These are phyloP conservation scores for Patagioenas fasciata DNA, from an alignment of 2,113 vertebrate species.

Conservation along the genomic window DNA sequence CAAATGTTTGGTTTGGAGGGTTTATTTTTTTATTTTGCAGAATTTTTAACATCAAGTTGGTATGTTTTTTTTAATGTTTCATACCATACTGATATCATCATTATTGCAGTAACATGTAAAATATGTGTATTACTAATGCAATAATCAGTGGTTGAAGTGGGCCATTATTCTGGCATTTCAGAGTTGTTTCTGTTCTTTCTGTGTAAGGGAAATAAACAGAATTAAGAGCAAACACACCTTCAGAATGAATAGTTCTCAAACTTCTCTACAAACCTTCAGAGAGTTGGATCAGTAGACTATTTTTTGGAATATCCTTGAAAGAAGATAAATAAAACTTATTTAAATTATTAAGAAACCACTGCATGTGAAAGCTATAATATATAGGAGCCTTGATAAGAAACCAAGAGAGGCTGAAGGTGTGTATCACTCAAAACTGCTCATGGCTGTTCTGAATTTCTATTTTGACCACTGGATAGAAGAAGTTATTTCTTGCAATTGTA, in stretches of 20 bases:
- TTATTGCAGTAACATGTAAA: not conserved
- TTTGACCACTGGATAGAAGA: not conserved
- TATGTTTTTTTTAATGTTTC: not conserved
- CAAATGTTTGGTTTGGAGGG: not conserved
- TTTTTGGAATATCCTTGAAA: not conserved
- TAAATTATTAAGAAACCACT: not conserved
- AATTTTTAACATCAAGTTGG: not conserved
- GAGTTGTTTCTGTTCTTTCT: not conserved
- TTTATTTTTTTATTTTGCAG: not conserved
- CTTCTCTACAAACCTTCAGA: not conserved
- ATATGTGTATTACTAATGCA: not conserved
- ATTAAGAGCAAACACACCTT: not conserved
- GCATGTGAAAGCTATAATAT: not conserved
- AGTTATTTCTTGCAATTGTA: not conserved
- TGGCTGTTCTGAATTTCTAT: not conserved
- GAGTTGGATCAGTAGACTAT: not conserved
- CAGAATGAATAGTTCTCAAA: not conserved
- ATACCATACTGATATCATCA: not conserved
- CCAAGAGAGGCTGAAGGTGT: not conserved
- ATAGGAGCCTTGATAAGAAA: not conserved
- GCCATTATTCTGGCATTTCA: not conserved
- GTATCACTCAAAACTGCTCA: not conserved
- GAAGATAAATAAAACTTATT: not conserved
- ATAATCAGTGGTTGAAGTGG: not conserved
- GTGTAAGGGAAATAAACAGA: not conserved